Base-by-base conservation (phyloP, 2,797 vertebrate genomes). In the Steatocranus sp. region DNA sequence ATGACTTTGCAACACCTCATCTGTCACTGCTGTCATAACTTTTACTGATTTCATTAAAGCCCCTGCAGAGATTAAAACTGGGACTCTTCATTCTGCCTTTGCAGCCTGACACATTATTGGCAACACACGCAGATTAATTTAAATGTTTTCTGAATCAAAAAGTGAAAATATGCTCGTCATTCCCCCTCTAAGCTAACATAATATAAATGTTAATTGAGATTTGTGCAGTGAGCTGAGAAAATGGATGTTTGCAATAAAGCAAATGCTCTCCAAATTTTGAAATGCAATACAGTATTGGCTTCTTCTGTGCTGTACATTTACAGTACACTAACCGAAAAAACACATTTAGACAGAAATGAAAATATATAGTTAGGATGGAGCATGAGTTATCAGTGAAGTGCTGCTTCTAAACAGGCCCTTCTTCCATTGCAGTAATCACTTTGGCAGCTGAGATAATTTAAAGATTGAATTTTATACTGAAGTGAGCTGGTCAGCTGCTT, bases 151-250 rank as follows among this genome's bases (percentile, higher is more conserved):
- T 86, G 91, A 89, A 93, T 92, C 83, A 90, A 88, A 87, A 81
- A 83, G 78, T 46, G 85, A 89, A 91, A 93, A 93, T 91, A 92
- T 93, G 91, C 93, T 89, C 87, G 87, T 92, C 90, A 86, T 83
- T 89, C 83, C 78, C 79, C 94, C 93, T 92, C 82, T 88, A 91
- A 96, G 94, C 95, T 95, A 94, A 96, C 92, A 96, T 93, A 94
- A 96, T 96, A 96, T 95, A 96, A 95, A 96, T 96, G 95, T 95
- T 96, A 96, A 96, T 96, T 95, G 92, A 91, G 85, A 91, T 94
- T 90, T 94, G 92, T 85, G 91, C 91, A 87, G 88, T 25, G 85
- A 92, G 87, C 84, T 83, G 82, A 78, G 87, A 82, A 92, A 91
- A 92, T 88, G 91, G 94, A 90, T 90, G 89, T 93, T 93, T 88